Conservation (phyloP, 2,113 vertebrate genomes). For the Riparia riparia region DNA sequence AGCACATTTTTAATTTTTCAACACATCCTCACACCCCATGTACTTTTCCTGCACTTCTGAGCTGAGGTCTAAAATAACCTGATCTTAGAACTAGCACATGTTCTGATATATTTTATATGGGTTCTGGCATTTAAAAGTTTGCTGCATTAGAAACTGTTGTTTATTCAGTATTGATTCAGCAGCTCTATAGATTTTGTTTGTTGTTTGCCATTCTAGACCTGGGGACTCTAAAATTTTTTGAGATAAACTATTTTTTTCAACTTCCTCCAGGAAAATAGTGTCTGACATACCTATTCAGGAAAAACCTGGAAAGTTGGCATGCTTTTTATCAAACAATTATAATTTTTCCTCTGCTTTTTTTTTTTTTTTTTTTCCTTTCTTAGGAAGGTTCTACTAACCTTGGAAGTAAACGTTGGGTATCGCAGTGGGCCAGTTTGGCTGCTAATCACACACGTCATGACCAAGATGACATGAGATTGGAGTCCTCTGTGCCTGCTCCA, state of each 20-base stretch:
- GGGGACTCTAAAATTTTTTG: background rate
- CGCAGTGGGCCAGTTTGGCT: slow-evolving; percentile 95
- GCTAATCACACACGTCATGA: slow-evolving; percentile 94
- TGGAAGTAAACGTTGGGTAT: slow-evolving; percentile 92
- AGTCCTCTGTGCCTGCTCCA: slow-evolving; percentile 79
- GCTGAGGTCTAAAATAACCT: background rate
- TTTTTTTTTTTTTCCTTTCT: background rate
- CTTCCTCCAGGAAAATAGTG: background rate
- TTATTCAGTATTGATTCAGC: background rate
- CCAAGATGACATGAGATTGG: slow-evolving; percentile 86
- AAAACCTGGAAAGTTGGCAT: background rate
- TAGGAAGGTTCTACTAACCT: slow-evolving; percentile 79
- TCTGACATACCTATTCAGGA: background rate
- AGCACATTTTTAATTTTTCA: background rate
- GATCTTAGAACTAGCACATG: background rate
- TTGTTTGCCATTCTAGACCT: background rate
- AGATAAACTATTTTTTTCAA: background rate
- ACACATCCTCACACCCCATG: background rate
- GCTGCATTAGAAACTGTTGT: background rate
- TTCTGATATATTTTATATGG: background rate
- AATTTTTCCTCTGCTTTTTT: background rate
- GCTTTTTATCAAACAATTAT: background rate
- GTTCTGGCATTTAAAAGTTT: background rate
- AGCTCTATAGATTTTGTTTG: background rate
- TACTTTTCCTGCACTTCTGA: background rate